A percentile compares a stretch with the other conserved stretches of the same genome.
Conservation (phyloP, 2,888 invertebrate genomes). For the Phania funesta region DNA sequence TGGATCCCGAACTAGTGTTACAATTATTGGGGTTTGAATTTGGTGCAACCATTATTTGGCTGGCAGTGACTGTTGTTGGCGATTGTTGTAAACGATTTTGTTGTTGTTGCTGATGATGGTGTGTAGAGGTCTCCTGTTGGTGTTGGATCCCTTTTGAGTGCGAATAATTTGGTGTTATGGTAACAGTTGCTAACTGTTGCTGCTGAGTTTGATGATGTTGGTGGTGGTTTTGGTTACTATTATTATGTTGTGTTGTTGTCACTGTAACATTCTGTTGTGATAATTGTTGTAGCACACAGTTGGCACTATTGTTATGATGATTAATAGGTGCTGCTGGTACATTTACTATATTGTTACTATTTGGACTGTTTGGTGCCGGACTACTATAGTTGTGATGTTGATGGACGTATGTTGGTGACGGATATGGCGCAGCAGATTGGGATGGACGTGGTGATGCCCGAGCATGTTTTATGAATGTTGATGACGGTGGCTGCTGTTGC, state of each 20-base stretch:
- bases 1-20: slow-evolving; percentile 81
- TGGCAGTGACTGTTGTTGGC: slow-evolving; percentile 74
- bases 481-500: slow-evolving; percentile 72
- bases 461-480: slow-evolving; percentile 85
- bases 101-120: slow-evolving; percentile 67
- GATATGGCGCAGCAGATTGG: slow-evolving; percentile 80
- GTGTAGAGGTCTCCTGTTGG: slow-evolving; percentile 67
- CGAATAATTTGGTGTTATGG: slow-evolving; percentile 76
- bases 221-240: slow-evolving; percentile 38
- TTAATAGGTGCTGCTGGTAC: slow-evolving; percentile 69
- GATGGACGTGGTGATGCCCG: slow-evolving; percentile 86
- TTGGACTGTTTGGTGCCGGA: slow-evolving; percentile 75
- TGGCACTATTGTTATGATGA: slow-evolving; percentile 73
- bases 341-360: slow-evolving; percentile 62
- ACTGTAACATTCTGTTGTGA: slow-evolving; percentile 78
- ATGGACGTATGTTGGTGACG: slow-evolving; percentile 78
- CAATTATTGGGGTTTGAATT: slow-evolving; percentile 92
- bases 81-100: slow-evolving; percentile 71
- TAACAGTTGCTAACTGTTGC: slow-evolving; percentile 73
- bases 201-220: slow-evolving; percentile 61
- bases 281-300: slow-evolving; percentile 77
- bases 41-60: slow-evolving; percentile 81
- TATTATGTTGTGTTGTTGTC: slow-evolving; percentile 74
- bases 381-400: slow-evolving; percentile 76
- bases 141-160: slow-evolving; percentile 48